Evolutionary conservation across 2,888 invertebrate species (phyloP).

Genomic region (Drosophila birchii): DNA sequence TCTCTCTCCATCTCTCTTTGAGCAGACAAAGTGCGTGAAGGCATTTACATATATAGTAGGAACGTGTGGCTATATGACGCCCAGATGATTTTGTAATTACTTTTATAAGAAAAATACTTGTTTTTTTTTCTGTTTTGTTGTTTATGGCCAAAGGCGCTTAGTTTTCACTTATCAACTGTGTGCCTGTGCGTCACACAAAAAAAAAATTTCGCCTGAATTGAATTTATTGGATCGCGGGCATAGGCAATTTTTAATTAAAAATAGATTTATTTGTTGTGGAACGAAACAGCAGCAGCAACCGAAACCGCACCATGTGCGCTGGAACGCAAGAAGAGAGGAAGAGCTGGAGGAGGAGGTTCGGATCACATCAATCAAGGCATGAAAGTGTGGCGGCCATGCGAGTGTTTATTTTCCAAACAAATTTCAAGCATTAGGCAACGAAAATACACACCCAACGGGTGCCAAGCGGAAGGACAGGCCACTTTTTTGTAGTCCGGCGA

Average conservation of each 20-base stretch:
- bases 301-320: conserved; percentile 58
- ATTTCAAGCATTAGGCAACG: conserved; percentile 35
- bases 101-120: conserved; percentile 25
- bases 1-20: background rate
- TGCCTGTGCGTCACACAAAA: conserved; percentile 48
- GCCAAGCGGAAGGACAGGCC: conserved; percentile 25
- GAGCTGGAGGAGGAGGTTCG: conserved; percentile 19
- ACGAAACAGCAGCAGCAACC: conserved; percentile 12
- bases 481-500: conserved; percentile 58
- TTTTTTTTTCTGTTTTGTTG: conserved; percentile 1
- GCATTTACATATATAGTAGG: conserved; percentile 25
- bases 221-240: conserved; percentile 29
- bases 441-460: conserved; percentile 16
- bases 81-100: conserved; percentile 16
- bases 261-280: conserved; percentile 52
- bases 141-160: conserved; percentile 24
- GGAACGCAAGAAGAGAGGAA: background rate
- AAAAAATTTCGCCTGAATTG: background rate
- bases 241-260: conserved; percentile 73
- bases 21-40: conserved; percentile 23
- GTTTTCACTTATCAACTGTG: conserved; percentile 51
- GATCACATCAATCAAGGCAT: conserved; percentile 70
- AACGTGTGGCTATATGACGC: conserved; percentile 12
- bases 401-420: conserved; percentile 73
- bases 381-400: conserved; percentile 76